Evolutionary conservation across 2,888 invertebrate genomes (phyloP), one percentile per base, ranked within the genome.

Genomic region (Polydesmus complanatus): DNA sequence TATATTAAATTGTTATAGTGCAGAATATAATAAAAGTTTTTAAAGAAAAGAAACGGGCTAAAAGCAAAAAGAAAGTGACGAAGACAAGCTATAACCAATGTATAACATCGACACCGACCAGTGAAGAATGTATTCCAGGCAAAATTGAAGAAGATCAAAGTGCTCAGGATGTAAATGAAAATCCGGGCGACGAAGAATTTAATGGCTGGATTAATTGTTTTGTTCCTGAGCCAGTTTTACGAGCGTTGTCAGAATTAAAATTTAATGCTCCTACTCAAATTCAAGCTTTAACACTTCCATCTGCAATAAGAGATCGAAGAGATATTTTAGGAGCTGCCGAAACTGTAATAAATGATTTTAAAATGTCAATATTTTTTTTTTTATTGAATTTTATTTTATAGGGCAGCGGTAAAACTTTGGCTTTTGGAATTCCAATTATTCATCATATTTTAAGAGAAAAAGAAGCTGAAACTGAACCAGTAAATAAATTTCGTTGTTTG

Each of bases 261-360:
- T 95, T 93, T 72, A 77, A 77, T 50, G 77, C 81, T 23, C 97
- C 98, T 0, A 97, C 96, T 0, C 81, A 83, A 68, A 97, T 98
- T 69, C 97, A 98, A 73, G 77, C 81, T 22, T 70, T 86, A 63
- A 82, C 86, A 0, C 75, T 94, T 51, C 88, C 91, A 0, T 80
- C 89, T 54, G 91, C 94, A 47, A 84, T 94, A 68, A 80, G 86
- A 70, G 95, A 91, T 50, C 80, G 84, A 55, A 81, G 87, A 74
- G 96, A 98, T 74, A 88, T 98, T 66, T 75, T 98, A 1, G 98
- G 96, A n/a, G 97, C 97, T 60, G 97, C 97, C 1, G 95, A 97
- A 78, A 98, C 98, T 0, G 78, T 78, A 66, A 69, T 68, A 37
- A 21, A 11, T 22, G 14, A 26, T 27, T 50, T 22, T 3, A 14